Conservation (phyloP, 2,888 invertebrate species). For the Cheiracanthium punctorium region DNA sequence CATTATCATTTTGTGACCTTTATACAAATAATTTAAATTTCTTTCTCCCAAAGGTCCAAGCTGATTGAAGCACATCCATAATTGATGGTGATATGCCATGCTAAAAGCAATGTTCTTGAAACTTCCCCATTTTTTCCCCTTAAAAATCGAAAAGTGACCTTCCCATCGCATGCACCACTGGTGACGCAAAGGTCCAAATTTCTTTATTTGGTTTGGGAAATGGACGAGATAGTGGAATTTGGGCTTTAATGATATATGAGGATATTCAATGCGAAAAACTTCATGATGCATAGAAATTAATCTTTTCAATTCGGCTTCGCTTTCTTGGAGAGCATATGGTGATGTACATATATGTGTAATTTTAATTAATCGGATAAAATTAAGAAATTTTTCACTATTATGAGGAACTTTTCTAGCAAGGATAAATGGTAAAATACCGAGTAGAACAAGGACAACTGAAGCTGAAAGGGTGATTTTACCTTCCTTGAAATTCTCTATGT, state of each 20-base stretch:
- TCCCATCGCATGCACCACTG: slow-evolving; percentile 34
- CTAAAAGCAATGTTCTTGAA: slow-evolving; percentile 32
- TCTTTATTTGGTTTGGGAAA: slow-evolving; percentile 11
- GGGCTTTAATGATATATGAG: neutral
- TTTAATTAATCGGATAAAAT: slow-evolving; percentile 24
- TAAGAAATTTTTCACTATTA: slow-evolving; percentile 10
- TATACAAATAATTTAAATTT: too few relatives aligned
- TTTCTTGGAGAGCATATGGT: slow-evolving; percentile 19
- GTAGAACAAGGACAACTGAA: neutral
- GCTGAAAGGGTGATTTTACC: slow-evolving; percentile 1
- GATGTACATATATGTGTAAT: slow-evolving; percentile 31
- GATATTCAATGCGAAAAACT: slow-evolving; percentile 3
- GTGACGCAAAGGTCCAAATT: slow-evolving; percentile 22
- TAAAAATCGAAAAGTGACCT: slow-evolving; percentile 19
- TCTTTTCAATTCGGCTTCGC: neutral
- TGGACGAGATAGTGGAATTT: slow-evolving; percentile 29
- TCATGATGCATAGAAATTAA: slow-evolving; percentile 23
- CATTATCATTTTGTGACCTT: too few relatives aligned
- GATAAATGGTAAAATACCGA: slow-evolving; percentile 16
- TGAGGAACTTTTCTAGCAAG: slow-evolving; percentile 8
- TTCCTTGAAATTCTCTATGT: neutral
- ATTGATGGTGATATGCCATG: neutral
- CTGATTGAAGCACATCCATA: neutral
- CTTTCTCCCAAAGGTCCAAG: too few relatives aligned
- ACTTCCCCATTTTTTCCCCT: slow-evolving; percentile 25